Base-by-base conservation (phyloP, 1,140 invertebrate genomes). In the Oscheius sp. region DNA sequence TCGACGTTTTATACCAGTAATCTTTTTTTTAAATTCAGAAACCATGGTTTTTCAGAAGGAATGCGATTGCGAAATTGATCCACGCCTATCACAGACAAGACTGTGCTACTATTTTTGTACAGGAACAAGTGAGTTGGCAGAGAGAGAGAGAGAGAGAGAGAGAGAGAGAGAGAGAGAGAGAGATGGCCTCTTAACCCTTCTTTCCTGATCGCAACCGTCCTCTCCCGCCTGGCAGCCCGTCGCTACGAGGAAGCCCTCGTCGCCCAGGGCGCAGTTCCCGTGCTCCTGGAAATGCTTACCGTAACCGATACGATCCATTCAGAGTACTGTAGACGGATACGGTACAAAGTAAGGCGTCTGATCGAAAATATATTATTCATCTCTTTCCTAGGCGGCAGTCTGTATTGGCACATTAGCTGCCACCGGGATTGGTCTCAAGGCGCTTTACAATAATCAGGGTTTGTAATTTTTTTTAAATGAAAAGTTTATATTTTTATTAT, bases 401-500 rank as follows among this genome's bases (percentile, higher is more conserved):
- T 79, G 78, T 55, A 73, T 79, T 36, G 78, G 78, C 20, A 77
- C 74, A 18, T 23, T 79, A n/a, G 78, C 78, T n/a, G 38, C 76
- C 3, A 68, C 29, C 13, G 72, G 72, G 42, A 28, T 67, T 20
- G 78, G 78, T 7, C 78, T 79, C 35, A 73, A 79, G 52, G 75
- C 78, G 3, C 38, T 79, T 2, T 75, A 79, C 66, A 59, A 59
- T 29, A 77, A 79, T 15, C 34, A 79, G 31, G 77, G 77, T 78
- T 3, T 42, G 28, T 18, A 3, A 18, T 29, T 63, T 32, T 18
- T 10, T n/a, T n/a, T n/a, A n/a, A n/a, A n/a, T n/a, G n/a, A n/a
- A n/a, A n/a, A n/a, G n/a, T n/a, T n/a, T n/a, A n/a, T n/a, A 46
- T 15, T 63, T 45, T 45, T 45, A 18, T 45, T n/a, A n/a, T n/a